Percentiles rank a stretch among this genome's conserved stretches.
phyloP scores from a whole-genome alignment of 2,797 vertebrate species.

The Australoheros facetus region DNA sequence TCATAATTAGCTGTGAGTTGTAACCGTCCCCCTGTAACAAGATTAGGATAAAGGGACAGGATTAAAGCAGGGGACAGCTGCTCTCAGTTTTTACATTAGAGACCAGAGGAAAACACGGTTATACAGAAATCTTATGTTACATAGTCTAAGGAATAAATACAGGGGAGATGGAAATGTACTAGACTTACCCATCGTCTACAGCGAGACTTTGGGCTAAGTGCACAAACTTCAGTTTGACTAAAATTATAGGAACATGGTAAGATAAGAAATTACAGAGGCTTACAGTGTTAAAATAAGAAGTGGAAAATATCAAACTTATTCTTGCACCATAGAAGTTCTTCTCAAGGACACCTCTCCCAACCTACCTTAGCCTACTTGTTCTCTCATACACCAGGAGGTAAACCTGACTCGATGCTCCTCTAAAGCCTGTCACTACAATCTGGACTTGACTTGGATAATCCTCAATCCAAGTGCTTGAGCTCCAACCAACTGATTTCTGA shows the following conservation, averaged over 20 bases:
- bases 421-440: conserved; percentile 73
- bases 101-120: conserved; percentile 1
- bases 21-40: conserved; percentile 71
- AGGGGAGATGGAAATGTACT: neutral
- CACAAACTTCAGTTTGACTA: conserved; percentile 11
- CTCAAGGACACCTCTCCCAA: conserved; percentile 13
- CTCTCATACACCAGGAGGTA: conserved; percentile 67
- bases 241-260: neutral
- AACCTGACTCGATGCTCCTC: conserved; percentile 56
- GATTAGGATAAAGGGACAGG: conserved; percentile 78
- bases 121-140: conserved; percentile 1
- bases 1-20: conserved; percentile 58
- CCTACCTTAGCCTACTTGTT: neutral
- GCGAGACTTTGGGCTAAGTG: neutral
- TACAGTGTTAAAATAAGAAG: conserved; percentile 15
- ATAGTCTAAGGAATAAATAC: neutral
- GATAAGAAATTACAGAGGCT: conserved; percentile 48
- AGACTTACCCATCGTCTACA: neutral
- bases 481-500: conserved; percentile 21
- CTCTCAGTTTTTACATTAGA: conserved; percentile 53
- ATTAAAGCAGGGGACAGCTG: conserved; percentile 75
- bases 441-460: conserved; percentile 74
- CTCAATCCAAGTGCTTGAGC: conserved; percentile 27
- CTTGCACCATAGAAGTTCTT: neutral
- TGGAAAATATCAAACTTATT: neutral